Evolutionary conservation across 2,888 invertebrate species (phyloP).

Genomic region (Tryphoninae sp.): DNA sequence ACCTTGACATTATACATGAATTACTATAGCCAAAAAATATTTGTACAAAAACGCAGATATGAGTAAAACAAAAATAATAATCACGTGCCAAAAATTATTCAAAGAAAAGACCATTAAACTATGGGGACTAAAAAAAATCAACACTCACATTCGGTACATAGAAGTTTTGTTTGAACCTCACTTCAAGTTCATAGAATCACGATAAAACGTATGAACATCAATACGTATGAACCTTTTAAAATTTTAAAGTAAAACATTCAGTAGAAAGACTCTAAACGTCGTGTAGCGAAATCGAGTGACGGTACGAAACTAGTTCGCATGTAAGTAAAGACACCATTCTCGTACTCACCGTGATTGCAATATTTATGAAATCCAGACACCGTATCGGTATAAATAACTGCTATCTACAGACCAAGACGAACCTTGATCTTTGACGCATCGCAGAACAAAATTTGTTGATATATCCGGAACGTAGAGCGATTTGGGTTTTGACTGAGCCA

Average conservation of each 20-base stretch:
- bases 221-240: no score
- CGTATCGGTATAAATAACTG: slow-evolving; percentile 42
- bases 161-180: no score
- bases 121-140: no score
- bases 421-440: slow-evolving; percentile 73
- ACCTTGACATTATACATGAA: background rate
- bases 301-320: background rate
- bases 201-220: no score
- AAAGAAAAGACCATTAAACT: no score
- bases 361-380: slow-evolving; percentile 15
- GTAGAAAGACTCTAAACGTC: no score
- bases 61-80: no score
- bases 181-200: no score
- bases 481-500: background rate
- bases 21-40: slow-evolving; percentile 4
- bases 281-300: no score
- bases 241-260: no score
- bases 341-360: slow-evolving; percentile 45
- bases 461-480: background rate
- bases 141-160: no score
- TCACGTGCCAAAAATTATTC: no score
- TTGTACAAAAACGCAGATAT: background rate
- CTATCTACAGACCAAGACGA: slow-evolving; percentile 49
- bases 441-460: slow-evolving; percentile 65
- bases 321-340: background rate